phyloP scores from a whole-genome alignment of 2,797 vertebrate species.

The Setipinna tenuifilis region DNA sequence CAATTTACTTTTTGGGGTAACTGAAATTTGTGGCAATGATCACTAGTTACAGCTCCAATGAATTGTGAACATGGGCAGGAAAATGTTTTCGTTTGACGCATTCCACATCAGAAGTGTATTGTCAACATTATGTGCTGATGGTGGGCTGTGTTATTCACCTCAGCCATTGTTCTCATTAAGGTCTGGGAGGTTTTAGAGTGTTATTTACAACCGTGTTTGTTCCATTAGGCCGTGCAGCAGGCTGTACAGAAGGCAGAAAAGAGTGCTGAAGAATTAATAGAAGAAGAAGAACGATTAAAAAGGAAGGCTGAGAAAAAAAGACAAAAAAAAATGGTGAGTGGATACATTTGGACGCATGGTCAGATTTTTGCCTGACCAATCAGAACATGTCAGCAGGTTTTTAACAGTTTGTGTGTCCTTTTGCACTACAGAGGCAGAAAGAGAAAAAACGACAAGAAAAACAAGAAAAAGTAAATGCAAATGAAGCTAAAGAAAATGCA shows the following conservation, averaged over 20 bases:
- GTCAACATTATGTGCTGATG: too few species aligned
- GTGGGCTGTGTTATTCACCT: background rate
- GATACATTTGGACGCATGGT: background rate
- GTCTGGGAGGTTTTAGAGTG: background rate
- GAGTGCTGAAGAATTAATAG: constrained; percentile 66
- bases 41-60: too few species aligned
- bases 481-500: constrained; percentile 58
- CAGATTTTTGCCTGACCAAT: background rate
- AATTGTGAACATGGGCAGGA: too few species aligned
- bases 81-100: too few species aligned
- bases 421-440: constrained; percentile 70
- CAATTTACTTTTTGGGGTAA: too few species aligned
- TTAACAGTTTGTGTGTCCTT: background rate
- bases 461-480: constrained; percentile 64
- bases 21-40: too few species aligned
- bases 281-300: constrained; percentile 68
- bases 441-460: constrained; percentile 68
- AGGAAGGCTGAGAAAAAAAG: constrained; percentile 71
- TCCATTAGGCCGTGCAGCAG: background rate
- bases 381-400: background rate
- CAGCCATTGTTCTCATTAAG: background rate
- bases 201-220: background rate
- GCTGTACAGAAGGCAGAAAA: constrained; percentile 67
- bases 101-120: too few species aligned
- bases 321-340: constrained; percentile 73